Evolutionary conservation across 2,888 invertebrate genomes (phyloP).

Genomic region (Cinara cedri): DNA sequence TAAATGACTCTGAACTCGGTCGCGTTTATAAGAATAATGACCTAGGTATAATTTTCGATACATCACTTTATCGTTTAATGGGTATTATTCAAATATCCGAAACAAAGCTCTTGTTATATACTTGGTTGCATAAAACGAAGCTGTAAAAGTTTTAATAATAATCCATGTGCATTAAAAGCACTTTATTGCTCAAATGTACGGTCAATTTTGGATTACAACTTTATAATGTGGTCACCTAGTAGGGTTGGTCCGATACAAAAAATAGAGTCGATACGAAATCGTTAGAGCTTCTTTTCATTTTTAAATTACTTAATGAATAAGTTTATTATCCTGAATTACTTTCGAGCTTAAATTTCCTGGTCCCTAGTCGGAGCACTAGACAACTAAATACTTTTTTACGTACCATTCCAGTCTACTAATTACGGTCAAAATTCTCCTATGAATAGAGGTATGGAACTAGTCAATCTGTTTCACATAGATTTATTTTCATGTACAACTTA

Average conservation of each 20-base stretch:
- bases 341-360: no score
- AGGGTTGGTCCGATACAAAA: background rate
- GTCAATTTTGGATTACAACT: background rate
- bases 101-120: background rate
- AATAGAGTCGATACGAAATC: constrained; percentile 10
- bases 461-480: background rate
- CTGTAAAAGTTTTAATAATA: background rate
- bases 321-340: no score
- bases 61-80: background rate
- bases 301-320: no score
- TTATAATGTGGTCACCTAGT: background rate
- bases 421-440: background rate
- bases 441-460: background rate
- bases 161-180: background rate
- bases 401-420: background rate
- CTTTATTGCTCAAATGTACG: background rate
- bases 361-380: no score
- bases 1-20: background rate
- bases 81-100: background rate
- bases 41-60: background rate
- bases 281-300: background rate
- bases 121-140: background rate
- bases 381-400: no score
- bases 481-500: background rate
- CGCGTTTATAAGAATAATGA: background rate